Evolutionary conservation across 2,113 vertebrate genomes (phyloP), one percentile per base, ranked within the genome.

Genomic region (Melanerpes formicivorus): DNA sequence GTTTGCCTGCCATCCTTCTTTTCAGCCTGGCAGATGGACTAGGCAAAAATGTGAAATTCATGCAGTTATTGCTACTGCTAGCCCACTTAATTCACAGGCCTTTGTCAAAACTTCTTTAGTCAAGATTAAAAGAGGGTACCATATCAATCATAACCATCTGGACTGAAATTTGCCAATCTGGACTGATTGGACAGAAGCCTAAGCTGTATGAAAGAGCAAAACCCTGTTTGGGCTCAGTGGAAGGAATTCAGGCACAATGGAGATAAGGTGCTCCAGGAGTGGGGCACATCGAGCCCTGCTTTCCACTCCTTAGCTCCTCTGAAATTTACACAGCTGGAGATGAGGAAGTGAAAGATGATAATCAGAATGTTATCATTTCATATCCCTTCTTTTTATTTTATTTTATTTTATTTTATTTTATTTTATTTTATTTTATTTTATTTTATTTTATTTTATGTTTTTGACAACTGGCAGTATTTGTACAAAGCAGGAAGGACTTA

Each of bases 91-190:
- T 96, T 93, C 93, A 95, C 84, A 92, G 73, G 88, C 59, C 90
- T 96, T 94, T 97, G 96, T 96, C 90, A 96, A 95, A 95, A 96
- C 85, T 93, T 96, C 93, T 94, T 96, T 90, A 96, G 95, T 87
- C 62, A 80, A 90, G 75, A 95, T 91, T 95, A 96, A 93, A 95
- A 93, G 65, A 86, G 93, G 81, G 59, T 90, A 93, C 86, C 58
- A 27, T 95, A 95, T 96, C 95, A 77, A 95, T 94, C 94, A 93
- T 94, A 96, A 93, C 96, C 95, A 97, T 96, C 96, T 97, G 96
- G 90, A 96, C 87, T 93, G 87, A 95, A 94, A 96, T 96, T 80
- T 95, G 88, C 85, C 96, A 96, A 93, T 96, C 91, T 97, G 96
- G 95, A 84, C 69, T 3, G 4, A 84, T 80, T 96, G 95, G 95